These are phyloP conservation scores for Gasteruption jaculator DNA, from an alignment of 2,888 invertebrate species.

Conservation along the genomic window DNA sequence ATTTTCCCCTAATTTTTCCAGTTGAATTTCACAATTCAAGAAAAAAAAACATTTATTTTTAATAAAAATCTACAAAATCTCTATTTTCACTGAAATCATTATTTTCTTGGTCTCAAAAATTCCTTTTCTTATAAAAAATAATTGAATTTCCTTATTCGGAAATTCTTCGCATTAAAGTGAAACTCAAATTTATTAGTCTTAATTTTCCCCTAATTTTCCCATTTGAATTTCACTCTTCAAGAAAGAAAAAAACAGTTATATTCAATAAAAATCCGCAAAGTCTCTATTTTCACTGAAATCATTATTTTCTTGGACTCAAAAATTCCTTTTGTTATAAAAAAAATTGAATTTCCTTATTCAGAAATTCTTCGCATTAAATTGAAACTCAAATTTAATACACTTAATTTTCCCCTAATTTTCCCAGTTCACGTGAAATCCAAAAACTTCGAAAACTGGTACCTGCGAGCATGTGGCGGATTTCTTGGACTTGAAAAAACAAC, in stretches of 20 bases:
- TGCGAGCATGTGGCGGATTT: constrained; percentile 34
- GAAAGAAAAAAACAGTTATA: not conserved
- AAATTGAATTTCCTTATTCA: constrained; percentile 3
- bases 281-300: constrained; percentile 1
- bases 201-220: too few species aligned
- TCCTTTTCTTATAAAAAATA: not conserved
- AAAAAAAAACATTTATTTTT: not conserved
- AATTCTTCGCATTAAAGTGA: not conserved
- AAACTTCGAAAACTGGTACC: constrained; percentile 29
- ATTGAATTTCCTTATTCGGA: constrained; percentile 4
- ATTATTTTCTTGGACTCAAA: too few species aligned
- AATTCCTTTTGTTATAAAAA: not conserved
- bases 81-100: not conserved
- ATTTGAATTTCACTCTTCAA: too few species aligned
- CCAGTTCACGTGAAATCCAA: too few species aligned
- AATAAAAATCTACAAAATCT: not conserved
- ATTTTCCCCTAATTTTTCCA: too few species aligned
- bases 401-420: too few species aligned
- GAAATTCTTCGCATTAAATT: constrained; percentile 1
- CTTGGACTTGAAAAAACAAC: constrained; percentile 45
- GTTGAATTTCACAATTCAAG: too few species aligned
- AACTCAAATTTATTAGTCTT: too few species aligned
- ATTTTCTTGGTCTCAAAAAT: too few species aligned
- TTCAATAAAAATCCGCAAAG: not conserved
- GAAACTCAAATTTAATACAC: too few species aligned